Evolutionary conservation across 2,113 vertebrate species (phyloP).

Genomic region (Lagopus muta): DNA sequence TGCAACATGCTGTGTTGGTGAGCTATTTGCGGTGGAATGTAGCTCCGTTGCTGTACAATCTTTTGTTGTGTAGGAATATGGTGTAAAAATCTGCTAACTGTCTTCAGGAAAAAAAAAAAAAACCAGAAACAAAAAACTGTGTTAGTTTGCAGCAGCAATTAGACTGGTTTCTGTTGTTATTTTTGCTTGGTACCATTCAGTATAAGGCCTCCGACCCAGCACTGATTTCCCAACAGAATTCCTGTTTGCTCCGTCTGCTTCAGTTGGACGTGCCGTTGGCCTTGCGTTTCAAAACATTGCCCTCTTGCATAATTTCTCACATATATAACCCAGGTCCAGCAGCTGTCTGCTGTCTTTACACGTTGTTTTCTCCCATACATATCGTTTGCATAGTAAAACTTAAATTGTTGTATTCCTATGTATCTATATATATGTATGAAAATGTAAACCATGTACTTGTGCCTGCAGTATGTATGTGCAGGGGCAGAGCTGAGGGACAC

Average conservation of each 20-base stretch:
- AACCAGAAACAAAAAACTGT: conserved; percentile 9
- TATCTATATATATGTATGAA: conserved; percentile 41
- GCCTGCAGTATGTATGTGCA: conserved; percentile 70
- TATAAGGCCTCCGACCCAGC: not conserved
- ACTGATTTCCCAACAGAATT: not conserved
- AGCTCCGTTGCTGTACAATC: conserved; percentile 41
- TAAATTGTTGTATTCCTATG: conserved; percentile 83
- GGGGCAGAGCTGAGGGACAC: conserved; percentile 69
- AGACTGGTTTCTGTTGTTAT: conserved; percentile 43
- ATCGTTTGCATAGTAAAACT: conserved; percentile 58
- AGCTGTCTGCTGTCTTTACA: conserved; percentile 26
- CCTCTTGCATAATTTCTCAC: conserved; percentile 15
- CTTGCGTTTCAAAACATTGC: conserved; percentile 19
- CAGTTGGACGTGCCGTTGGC: conserved; percentile 6
- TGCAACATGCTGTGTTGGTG: conserved; percentile 50
- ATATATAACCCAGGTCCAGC: not conserved
- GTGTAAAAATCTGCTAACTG: conserved; percentile 50
- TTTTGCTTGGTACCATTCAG: conserved; percentile 35
- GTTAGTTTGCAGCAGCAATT: conserved; percentile 70
- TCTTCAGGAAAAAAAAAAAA: conserved; percentile 47
- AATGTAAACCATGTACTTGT: conserved; percentile 67
- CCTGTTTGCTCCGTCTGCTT: not conserved
- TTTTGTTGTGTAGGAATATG: conserved; percentile 47
- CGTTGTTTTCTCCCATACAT: conserved; percentile 41
- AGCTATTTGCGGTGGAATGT: conserved; percentile 55